These are phyloP conservation scores for Aspidoscelis tigris DNA, from an alignment of 2,113 vertebrate species.

Conservation along the genomic window DNA sequence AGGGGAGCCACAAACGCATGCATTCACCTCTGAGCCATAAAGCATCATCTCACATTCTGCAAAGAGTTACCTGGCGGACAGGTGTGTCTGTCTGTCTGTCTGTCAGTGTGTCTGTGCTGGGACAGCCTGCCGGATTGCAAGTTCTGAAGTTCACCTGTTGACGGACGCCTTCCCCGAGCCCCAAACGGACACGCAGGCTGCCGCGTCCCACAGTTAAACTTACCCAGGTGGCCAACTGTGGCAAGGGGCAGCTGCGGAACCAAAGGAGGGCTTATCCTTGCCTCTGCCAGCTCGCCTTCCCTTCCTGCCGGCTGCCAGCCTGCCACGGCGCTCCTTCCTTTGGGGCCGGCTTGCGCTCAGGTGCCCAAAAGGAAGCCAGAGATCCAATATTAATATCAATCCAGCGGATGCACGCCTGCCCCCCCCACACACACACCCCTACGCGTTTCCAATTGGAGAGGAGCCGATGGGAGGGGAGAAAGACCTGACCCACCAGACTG, in stretches of 20 bases:
- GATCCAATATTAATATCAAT: conserved; percentile 56
- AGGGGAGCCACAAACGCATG: too few relatives aligned
- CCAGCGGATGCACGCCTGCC: conserved; percentile 62
- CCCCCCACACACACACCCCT: background rate
- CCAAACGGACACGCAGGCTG: background rate
- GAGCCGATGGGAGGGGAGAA: conserved; percentile 62
- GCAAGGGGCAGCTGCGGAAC: conserved; percentile 14
- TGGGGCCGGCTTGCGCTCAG: conserved; percentile 50
- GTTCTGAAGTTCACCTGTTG: conserved; percentile 30
- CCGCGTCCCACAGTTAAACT: conserved; percentile 24
- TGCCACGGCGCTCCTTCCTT: conserved; percentile 29
- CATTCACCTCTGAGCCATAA: conserved; percentile 22
- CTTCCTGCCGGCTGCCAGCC: background rate
- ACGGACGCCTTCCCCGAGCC: conserved; percentile 33
- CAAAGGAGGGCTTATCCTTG: background rate
- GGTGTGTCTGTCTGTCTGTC: too few relatives aligned
- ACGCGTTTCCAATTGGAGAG: conserved; percentile 71
- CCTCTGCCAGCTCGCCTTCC: conserved; percentile 25
- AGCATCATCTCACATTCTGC: conserved; percentile 51
- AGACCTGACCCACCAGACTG: conserved; percentile 50
- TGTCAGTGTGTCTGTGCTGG: too few relatives aligned
- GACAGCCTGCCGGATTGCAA: conserved; percentile 43
- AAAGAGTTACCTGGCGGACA: background rate
- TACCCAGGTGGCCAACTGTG: conserved; percentile 57
- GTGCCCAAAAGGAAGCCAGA: conserved; percentile 38